These are phyloP conservation scores for Heteromyza rotundicornis DNA, from an alignment of 2,888 invertebrate species.

Conservation along the genomic window DNA sequence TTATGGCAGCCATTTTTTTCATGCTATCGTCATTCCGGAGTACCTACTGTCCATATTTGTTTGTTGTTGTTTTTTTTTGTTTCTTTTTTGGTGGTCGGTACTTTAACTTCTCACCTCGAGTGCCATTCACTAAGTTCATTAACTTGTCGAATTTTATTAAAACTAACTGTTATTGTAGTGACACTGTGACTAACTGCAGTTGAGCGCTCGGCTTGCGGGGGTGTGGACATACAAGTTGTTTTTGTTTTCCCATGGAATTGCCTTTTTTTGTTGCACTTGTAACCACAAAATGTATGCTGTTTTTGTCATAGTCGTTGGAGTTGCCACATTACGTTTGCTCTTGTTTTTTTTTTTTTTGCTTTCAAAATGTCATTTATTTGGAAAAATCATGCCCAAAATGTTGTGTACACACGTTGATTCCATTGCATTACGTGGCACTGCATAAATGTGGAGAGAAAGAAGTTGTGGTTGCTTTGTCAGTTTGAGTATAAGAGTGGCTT, in stretches of 20 bases:
- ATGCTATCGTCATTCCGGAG: not conserved
- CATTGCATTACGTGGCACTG: slow-evolving; percentile 4
- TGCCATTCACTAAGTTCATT: slow-evolving; percentile 19
- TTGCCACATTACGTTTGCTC: not conserved
- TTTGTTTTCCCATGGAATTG: not conserved
- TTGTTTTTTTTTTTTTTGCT: not conserved
- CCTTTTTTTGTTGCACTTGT: too few species aligned
- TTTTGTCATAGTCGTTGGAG: too few species aligned
- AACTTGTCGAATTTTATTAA: slow-evolving; percentile 25
- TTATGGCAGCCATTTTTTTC: not conserved
- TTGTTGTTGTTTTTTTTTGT: not conserved
- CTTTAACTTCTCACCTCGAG: not conserved
- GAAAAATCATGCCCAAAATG: not conserved
- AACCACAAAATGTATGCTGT: too few species aligned
- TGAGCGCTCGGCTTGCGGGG: not conserved
- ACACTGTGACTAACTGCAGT: slow-evolving; percentile 1
- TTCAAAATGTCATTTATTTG: not conserved
- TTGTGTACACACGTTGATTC: not conserved
- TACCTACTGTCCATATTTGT: not conserved
- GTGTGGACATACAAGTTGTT: not conserved
- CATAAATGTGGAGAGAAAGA: not conserved
- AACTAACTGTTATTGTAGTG: slow-evolving; percentile 16
- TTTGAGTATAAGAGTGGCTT: too few species aligned
- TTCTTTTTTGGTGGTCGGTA: too few species aligned
- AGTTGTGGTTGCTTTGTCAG: not conserved